Evolutionary conservation across 1,140 invertebrate genomes (phyloP), one percentile per base, ranked within the genome.

Genomic region (Melitaea cinxia): DNA sequence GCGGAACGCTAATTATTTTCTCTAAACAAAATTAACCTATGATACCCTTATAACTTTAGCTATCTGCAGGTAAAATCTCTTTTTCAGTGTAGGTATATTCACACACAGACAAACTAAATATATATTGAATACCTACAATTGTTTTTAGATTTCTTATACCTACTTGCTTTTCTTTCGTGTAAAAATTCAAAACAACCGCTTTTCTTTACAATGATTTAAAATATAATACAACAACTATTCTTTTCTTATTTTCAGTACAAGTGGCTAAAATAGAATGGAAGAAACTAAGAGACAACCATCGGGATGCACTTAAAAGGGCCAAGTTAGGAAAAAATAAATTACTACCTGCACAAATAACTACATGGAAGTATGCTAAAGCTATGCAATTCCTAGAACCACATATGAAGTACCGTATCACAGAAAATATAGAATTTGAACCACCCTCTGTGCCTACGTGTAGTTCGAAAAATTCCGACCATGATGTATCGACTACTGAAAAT

Each of bases 341-440:
- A 24, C 57, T 89, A 23, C 87, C 87, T 2, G 85, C 87, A 17
- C 85, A 89, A 73, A 85, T 89, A 12, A 89, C 85, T 0, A 89
- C 87, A 12, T 89, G 87, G 87, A 89, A 89, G 39, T 89, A 89
- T 45, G 87, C 87, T 33, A 89, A 88, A 65, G 77, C 75, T 0
- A 89, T 89, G 87, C 85, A 89, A 57, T 89, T 89, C 49, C 76
- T 89, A 4, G 87, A 89, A 58, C 85, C 87, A 4, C 80, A 87
- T 50, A 88, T 88, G 85, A 89, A 89, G 57, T 88, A 89, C 55
- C 75, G 87, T 23, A 87, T 89, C 28, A 88, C 87, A n/a, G 87
- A 89, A 59, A 82, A 85, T 50, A 87, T 89, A 57, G 85, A 89
- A 50, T 78, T 84, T 66, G 83, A 87, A 33, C 65, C 80, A 4